Evolutionary conservation across 1,140 invertebrate species (phyloP), one percentile per base, ranked within the genome.

Genomic region (Drosophila funebris): DNA sequence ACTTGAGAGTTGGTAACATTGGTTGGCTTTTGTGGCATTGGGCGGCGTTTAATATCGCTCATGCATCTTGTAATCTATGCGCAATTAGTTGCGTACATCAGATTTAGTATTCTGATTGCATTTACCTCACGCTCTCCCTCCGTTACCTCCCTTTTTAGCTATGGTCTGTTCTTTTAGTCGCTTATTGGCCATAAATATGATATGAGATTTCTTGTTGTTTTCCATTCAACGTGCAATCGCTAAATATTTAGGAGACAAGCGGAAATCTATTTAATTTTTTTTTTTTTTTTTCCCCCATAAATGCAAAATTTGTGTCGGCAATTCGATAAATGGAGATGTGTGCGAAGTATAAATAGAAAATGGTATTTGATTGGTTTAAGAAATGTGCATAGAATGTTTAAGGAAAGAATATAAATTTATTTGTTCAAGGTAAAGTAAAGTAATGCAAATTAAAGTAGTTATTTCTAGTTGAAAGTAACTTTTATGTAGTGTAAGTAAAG

Each of bases 51-150:
- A 70, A 69, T 90, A 90, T 85, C 85, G 80, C 78, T 75, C 81
- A 85, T 81, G 77, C 75, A 90, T 90, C 87, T 79, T 73, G 70
- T 90, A 87, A 90, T 90, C 81, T 90, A 90, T 90, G 77, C 60
- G 87, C 85, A 85, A 90, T 90, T 90, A 90, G 85, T 69, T 73
- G 76, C 78, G 81, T 78, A 85, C 71, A 87, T 87, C 78, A 87
- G 83, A 87, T 87, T 87, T 88, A 87, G 78, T 83, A 50, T 88
- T 83, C 83, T 88, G 83, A 87, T 87, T 87, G 83, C 76, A 67
- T 82, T 88, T 72, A 33, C 74, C 48, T 46, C 48, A 52, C 53
- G 24, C 33, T 9, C 41, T 48, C 27, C 53, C 44, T 33, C 27
- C 33, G n/a, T n/a, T n/a, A n/a, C n/a, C 70, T 41, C 18, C 2